phyloP scores from a whole-genome alignment of 2,888 invertebrate species.

The Phyllotreta cruciferae region DNA sequence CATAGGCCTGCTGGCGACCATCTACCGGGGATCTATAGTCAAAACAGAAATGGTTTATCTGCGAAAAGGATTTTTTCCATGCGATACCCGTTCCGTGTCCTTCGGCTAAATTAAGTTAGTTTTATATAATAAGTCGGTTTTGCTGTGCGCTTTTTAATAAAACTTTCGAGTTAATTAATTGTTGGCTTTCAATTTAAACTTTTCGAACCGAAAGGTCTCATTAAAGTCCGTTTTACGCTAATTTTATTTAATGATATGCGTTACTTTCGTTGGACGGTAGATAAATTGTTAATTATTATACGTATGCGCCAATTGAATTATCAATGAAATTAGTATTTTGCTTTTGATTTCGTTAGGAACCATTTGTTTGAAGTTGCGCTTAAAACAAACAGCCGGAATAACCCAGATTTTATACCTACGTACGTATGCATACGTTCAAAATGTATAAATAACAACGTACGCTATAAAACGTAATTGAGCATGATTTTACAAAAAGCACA shows the following conservation, averaged over 20 bases:
- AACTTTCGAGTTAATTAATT: too few species aligned
- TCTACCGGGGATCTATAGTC: constrained; percentile 18
- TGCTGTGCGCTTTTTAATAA: too few species aligned
- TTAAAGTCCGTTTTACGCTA: too few species aligned
- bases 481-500: neutral
- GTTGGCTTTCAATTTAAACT: too few species aligned
- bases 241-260: too few species aligned
- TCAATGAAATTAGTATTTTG: too few species aligned
- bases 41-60: constrained; percentile 12
- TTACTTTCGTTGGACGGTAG: too few species aligned
- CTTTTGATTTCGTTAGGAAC: too few species aligned
- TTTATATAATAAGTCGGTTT: neutral
- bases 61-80: constrained; percentile 8
- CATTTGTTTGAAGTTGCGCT: too few species aligned
- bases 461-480: constrained; percentile 4
- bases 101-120: neutral
- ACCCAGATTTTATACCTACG: neutral
- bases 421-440: neutral
- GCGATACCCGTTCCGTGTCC: neutral
- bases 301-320: too few species aligned
- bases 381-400: neutral
- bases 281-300: too few species aligned
- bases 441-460: neutral
- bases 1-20: constrained; percentile 20
- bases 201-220: too few species aligned